A percentile compares a stretch with the other conserved stretches of the same genome.
Conservation (phyloP, 2,797 vertebrate genomes). For the Acropternis orthonyx region DNA sequence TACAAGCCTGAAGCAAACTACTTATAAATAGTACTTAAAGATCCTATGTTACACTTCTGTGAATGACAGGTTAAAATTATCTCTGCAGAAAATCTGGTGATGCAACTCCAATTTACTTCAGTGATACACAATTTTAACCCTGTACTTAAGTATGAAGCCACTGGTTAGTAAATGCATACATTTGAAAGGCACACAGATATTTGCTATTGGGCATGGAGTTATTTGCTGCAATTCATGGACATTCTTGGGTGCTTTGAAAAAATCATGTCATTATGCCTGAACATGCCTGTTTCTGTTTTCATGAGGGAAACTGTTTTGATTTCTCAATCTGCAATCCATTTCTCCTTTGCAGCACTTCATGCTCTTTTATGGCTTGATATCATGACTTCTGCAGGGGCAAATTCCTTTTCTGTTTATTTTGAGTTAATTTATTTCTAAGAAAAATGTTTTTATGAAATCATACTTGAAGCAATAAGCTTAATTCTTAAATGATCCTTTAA, state of each 20-base stretch:
- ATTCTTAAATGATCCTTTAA: not conserved
- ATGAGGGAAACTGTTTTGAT: not conserved
- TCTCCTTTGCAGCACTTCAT: constrained; percentile 18
- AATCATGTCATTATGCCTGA: not conserved
- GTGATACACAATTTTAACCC: not conserved
- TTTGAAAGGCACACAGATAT: not conserved
- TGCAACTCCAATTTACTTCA: not conserved
- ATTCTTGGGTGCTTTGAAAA: constrained; percentile 12
- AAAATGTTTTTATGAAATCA: not conserved
- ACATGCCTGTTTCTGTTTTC: constrained; percentile 22
- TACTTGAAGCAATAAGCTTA: not conserved
- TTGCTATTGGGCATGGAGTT: not conserved
- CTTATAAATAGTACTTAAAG: not conserved
- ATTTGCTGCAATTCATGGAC: not conserved
- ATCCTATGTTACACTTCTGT: not conserved
- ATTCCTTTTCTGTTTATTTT: not conserved
- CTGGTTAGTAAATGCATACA: constrained; percentile 13
- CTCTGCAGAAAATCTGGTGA: not conserved
- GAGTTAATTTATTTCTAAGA: not conserved
- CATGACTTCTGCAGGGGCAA: not conserved
- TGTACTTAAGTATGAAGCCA: not conserved
- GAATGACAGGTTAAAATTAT: not conserved
- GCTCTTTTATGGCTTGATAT: not conserved
- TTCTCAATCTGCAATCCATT: constrained; percentile 12
- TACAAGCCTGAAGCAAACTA: not conserved